These are phyloP conservation scores for Eospalax fontanierii DNA, from an alignment of 2,797 vertebrate genomes.

Conservation along the genomic window DNA sequence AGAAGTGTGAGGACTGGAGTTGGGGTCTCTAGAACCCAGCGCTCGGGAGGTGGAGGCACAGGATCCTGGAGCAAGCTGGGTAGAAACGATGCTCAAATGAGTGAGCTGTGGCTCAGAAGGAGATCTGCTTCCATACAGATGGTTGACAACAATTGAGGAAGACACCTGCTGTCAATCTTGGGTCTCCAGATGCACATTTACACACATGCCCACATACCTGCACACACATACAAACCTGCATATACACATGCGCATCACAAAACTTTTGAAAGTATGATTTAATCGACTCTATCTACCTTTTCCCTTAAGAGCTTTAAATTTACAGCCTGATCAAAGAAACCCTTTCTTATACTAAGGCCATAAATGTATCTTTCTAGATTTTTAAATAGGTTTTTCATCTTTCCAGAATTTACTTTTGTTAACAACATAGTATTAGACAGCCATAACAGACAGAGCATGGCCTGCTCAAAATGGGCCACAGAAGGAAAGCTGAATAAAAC, in stretches of 20 bases:
- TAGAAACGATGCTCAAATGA: background rate
- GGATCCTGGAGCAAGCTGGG: background rate
- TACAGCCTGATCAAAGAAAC: slow-evolving; percentile 45
- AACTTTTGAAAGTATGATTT: background rate
- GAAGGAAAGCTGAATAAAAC: background rate
- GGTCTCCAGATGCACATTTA: background rate
- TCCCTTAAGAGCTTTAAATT: slow-evolving; percentile 61
- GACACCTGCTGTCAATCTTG: accelerated
- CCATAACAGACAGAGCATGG: background rate
- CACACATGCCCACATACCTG: background rate
- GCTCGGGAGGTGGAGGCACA: background rate
- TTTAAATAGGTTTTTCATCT: slow-evolving; percentile 46
- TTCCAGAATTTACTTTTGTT: slow-evolving; percentile 51
- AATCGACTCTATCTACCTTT: background rate
- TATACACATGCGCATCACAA: background rate
- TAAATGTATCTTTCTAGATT: slow-evolving; percentile 30
- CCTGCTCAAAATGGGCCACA: background rate
- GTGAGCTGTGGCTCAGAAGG: background rate
- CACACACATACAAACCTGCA: background rate
- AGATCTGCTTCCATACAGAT: background rate
- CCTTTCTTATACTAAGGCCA: background rate
- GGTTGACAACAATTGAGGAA: background rate
- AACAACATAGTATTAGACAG: background rate
- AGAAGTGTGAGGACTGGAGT: background rate
- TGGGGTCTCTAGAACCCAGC: background rate